These are phyloP conservation scores for Cephus pygmeus DNA, from an alignment of 2,888 invertebrate genomes.

Conservation along the genomic window DNA sequence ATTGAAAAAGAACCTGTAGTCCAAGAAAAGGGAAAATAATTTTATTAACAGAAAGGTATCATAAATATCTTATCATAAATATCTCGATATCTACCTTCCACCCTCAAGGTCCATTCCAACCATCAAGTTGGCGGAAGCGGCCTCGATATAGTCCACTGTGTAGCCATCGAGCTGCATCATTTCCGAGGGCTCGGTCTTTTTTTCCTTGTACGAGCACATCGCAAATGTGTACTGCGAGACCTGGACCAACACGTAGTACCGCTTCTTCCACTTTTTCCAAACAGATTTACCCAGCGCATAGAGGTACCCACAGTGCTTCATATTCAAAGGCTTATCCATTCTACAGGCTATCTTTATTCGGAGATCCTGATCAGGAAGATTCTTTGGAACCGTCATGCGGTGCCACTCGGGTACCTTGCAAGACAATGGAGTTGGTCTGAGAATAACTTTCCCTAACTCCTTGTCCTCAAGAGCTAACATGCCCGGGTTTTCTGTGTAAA, in stretches of 20 bases:
- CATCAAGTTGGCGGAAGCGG: conserved; percentile 90
- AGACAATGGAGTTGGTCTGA: conserved; percentile 88
- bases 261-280: conserved; percentile 99
- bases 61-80: not conserved
- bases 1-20: conserved; percentile 92
- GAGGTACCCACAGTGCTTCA: conserved; percentile 98
- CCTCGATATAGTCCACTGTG: conserved; percentile 98
- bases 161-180: conserved; percentile 99
- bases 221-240: conserved; percentile 99
- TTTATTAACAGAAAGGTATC: not conserved
- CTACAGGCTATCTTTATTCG: conserved; percentile 97
- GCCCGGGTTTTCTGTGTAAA: conserved; percentile 97
- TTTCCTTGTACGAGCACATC: conserved; percentile 99
- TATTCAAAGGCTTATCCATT: conserved; percentile 98
- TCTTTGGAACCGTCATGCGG: conserved; percentile 95
- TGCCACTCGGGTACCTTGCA: conserved; percentile 98
- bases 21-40: not conserved
- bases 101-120: conserved; percentile 80
- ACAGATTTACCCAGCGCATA: conserved; percentile 96
- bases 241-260: conserved; percentile 98
- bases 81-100: conserved; percentile 57
- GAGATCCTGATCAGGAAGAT: conserved; percentile 93
- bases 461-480: conserved; percentile 99
- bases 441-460: conserved; percentile 92
- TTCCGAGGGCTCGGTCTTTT: conserved; percentile 98